Conservation (phyloP, 2,113 vertebrate species). For the Gobio gobio region DNA sequence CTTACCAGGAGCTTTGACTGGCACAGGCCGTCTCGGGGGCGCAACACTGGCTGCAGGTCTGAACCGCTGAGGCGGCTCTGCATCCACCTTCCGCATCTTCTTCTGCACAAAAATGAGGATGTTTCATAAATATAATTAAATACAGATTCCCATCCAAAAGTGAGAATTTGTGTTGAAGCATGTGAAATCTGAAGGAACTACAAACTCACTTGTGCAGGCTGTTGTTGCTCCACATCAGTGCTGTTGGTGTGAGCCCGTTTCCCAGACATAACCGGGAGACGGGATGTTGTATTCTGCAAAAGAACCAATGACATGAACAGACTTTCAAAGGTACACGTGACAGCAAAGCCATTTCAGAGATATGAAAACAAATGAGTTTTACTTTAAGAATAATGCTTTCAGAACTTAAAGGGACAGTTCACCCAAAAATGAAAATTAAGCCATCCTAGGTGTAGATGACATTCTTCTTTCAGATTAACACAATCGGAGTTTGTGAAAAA, state of each 20-base stretch:
- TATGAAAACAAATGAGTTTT: not conserved
- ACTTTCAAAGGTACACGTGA: not conserved
- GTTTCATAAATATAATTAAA: not conserved
- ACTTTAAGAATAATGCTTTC: not conserved
- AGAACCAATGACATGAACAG: not conserved
- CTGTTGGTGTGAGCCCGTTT: constrained; percentile 68
- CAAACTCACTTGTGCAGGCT: constrained; percentile 69
- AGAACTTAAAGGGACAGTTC: no score
- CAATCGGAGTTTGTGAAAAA: no score
- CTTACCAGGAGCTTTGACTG: not conserved
- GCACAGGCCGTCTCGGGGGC: constrained; percentile 9
- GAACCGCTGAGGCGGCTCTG: constrained; percentile 40
- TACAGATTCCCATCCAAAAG: not conserved
- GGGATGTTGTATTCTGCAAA: constrained; percentile 63
- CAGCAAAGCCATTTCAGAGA: not conserved
- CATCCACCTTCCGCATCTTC: constrained; percentile 64
- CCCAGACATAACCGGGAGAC: constrained; percentile 70
- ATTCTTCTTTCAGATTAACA: no score
- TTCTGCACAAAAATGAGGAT: constrained; percentile 61
- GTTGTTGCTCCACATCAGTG: constrained; percentile 59
- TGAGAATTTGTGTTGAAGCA: not conserved
- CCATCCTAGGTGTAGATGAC: no score
- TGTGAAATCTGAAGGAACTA: not conserved
- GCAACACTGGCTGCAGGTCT: constrained; percentile 61
- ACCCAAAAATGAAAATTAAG: no score